Conservation (phyloP, 2,888 invertebrate genomes). For the Eulithis prunata region DNA sequence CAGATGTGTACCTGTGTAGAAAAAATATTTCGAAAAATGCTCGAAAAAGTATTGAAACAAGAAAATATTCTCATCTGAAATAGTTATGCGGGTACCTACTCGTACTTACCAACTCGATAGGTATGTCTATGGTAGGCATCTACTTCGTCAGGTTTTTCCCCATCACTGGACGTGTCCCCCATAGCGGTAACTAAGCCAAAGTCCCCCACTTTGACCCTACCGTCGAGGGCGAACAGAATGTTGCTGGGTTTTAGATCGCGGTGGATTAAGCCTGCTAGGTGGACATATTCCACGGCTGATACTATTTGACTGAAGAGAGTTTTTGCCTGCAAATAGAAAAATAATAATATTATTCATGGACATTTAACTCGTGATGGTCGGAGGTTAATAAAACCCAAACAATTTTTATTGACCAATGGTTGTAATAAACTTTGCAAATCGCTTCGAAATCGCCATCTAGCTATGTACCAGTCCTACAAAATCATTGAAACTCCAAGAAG, state of each 20-base stretch:
- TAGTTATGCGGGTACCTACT: too few relatives aligned
- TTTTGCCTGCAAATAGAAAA: conserved; percentile 77
- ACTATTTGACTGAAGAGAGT: conserved; percentile 95
- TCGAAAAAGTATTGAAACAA: too few relatives aligned
- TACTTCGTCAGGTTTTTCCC: conserved; percentile 49
- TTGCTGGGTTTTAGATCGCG: conserved; percentile 94
- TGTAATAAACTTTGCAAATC: too few relatives aligned
- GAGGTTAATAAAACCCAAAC: too few relatives aligned
- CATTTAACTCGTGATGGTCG: too few relatives aligned
- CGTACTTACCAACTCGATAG: conserved; percentile 86
- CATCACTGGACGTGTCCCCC: conserved; percentile 66
- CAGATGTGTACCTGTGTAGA: conserved; percentile 90
- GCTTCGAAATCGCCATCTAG: too few relatives aligned
- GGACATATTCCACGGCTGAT: conserved; percentile 97
- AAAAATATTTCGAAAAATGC: too few relatives aligned
- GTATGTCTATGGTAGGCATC: conserved; percentile 82
- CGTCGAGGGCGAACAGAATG: conserved; percentile 94
- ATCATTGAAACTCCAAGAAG: too few relatives aligned
- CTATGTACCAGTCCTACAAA: too few relatives aligned
- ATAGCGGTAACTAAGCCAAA: conserved; percentile 98
- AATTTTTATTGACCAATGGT: too few relatives aligned
- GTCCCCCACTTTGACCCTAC: conserved; percentile 96
- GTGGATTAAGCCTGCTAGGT: conserved; percentile 96
- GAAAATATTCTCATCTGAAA: too few relatives aligned
- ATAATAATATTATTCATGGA: background rate